Base-by-base conservation (phyloP, 2,888 invertebrate species). In the Tachystola acroxantha region DNA sequence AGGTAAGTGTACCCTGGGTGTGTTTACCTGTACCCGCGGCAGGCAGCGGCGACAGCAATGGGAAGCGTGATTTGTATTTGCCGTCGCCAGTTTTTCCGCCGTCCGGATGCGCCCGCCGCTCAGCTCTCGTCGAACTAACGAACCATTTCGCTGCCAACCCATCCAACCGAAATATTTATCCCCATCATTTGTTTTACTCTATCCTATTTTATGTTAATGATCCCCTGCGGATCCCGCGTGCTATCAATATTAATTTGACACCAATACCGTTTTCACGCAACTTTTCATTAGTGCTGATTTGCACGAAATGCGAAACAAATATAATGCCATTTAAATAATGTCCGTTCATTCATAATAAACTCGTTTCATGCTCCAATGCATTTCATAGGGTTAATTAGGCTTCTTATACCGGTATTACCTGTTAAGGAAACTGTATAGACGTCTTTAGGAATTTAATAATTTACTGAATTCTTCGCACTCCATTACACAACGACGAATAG, bases 41-140 rank as follows among this genome's bases (percentile, higher is more conserved):
- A n/a, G n/a, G n/a, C n/a, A n/a, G n/a, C n/a, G n/a, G n/a, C n/a
- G n/a, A n/a, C n/a, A n/a, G n/a, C n/a, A n/a, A n/a, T n/a, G n/a
- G 63, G 64, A 65, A 73, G 59, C 67, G 62, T 66, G 75, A 82
- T 81, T 84, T 77, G 72, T 81, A 69, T 80, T 81, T 78, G 67
- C 66, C 54, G 54, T 64, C 61, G 64, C 63, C 70, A 71, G 71
- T 76, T 79, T 81, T 79, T 76, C 71, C 68, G 63, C 57, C 53
- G 50, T 47, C 57, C 68, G 64, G 68, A 71, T 71, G 69, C 73
- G 61, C 24, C 11, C 1, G n/a, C 48, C 57, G 63, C 64, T 64
- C 63, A 59, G 65, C 73, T 66, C 67, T 58, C 56, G 56, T 53
- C 46, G 67, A 72, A 62, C 74, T 82, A 82, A 84, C 82, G 81